Conservation (phyloP, 2,113 vertebrate species). For the Platanista minor region DNA sequence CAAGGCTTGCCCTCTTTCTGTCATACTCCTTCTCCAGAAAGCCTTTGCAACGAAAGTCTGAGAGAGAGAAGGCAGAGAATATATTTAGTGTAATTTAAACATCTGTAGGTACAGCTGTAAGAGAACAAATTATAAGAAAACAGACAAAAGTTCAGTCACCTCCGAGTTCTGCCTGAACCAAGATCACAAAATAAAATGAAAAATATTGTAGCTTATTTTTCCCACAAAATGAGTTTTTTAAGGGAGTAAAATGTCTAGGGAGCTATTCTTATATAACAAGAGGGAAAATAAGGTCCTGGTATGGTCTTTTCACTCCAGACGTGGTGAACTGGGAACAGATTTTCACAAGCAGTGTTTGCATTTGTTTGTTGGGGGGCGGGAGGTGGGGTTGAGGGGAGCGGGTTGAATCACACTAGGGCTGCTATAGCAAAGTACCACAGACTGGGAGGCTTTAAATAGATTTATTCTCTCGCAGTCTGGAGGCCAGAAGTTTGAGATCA, state of each 20-base stretch:
- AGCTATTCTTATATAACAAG: neutral
- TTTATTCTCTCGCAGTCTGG: neutral
- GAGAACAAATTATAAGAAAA: neutral
- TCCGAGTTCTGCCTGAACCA: neutral
- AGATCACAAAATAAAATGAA: neutral
- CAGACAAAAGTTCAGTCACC: neutral
- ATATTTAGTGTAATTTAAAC: neutral
- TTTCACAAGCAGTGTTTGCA: neutral
- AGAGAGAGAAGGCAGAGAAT: neutral
- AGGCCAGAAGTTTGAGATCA: neutral
- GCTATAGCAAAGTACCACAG: neutral
- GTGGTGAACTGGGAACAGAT: neutral
- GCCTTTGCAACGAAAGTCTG: neutral
- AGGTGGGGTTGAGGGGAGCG: accelerated
- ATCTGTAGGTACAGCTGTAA: neutral
- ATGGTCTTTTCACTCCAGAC: neutral
- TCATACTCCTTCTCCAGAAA: neutral
- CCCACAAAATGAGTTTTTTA: neutral
- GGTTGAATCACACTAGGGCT: neutral
- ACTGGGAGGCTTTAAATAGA: neutral
- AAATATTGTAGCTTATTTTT: neutral
- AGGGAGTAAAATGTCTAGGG: neutral
- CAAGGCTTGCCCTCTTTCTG: neutral
- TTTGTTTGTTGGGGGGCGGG: neutral
- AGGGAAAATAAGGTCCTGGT: neutral